Percentiles rank a stretch among this genome's conserved stretches.
phyloP scores from a whole-genome alignment of 2,888 invertebrate species.

The Plagiodera versicolora region DNA sequence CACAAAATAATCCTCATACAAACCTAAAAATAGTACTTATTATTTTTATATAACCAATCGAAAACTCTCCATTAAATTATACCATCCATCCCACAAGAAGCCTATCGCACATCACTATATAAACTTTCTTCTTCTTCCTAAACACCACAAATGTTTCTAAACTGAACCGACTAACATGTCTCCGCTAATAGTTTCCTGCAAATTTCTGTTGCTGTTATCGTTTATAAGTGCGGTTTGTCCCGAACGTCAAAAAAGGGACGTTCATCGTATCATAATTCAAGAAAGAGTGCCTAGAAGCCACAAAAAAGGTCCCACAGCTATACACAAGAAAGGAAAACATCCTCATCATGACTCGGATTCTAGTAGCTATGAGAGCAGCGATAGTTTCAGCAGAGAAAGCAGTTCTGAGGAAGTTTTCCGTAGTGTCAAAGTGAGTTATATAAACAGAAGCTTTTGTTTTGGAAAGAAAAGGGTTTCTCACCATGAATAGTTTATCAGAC shows the following conservation, averaged over 20 bases:
- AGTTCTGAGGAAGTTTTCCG: constrained; percentile 18
- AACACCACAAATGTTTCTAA: constrained; percentile 3
- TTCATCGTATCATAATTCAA: constrained; percentile 19
- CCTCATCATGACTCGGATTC: constrained; percentile 6
- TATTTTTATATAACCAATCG: too few species aligned
- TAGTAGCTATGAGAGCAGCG: constrained; percentile 17
- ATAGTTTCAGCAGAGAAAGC: constrained; percentile 18
- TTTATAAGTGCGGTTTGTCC: constrained; percentile 2
- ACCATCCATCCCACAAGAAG: background rate
- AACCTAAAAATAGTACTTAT: too few species aligned
- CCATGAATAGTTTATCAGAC: too few species aligned
- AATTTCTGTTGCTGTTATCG: constrained; percentile 14
- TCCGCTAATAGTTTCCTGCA: constrained; percentile 1
- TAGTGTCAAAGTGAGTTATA: constrained; percentile 1
- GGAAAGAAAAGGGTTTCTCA: too few species aligned
- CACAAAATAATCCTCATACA: too few species aligned
- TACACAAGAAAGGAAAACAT: constrained; percentile 2
- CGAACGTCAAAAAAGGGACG: constrained; percentile 21
- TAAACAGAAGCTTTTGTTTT: background rate
- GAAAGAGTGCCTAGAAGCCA: constrained; percentile 19
- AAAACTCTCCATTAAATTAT: background rate
- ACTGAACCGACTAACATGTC: constrained; percentile 11
- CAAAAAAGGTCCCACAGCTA: constrained; percentile 8
- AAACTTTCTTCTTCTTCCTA: constrained; percentile 10
- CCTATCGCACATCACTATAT: constrained; percentile 11